phyloP scores from a whole-genome alignment of 2,113 vertebrate species.

The Macrotis lagotis region DNA sequence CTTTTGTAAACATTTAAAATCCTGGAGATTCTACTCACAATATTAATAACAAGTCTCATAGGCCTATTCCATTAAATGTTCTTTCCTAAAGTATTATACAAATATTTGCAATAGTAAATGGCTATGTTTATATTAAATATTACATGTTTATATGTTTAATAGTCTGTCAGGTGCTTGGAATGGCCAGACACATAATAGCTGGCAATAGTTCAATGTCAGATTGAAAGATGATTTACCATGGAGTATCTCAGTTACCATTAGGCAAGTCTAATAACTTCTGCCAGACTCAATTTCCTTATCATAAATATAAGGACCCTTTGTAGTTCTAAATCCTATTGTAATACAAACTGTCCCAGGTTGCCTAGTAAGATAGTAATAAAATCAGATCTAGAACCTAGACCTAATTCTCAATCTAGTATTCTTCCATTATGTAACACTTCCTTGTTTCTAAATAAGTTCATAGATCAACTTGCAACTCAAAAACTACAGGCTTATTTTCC shows the following conservation, averaged over 20 bases:
- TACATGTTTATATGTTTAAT: background rate
- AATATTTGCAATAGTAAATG: background rate
- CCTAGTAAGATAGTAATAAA: background rate
- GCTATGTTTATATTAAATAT: background rate
- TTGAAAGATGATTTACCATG: background rate
- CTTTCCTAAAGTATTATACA: background rate
- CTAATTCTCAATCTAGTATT: background rate
- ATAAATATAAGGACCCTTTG: background rate
- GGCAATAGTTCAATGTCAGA: background rate
- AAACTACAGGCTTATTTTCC: background rate
- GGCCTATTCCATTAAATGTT: background rate
- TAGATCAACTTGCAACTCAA: background rate
- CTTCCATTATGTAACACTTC: background rate
- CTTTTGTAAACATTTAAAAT: constrained; percentile 1
- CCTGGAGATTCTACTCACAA: background rate
- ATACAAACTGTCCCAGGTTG: background rate
- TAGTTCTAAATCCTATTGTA: background rate
- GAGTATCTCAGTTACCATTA: background rate
- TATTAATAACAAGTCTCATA: background rate
- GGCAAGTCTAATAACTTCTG: background rate
- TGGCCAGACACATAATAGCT: background rate
- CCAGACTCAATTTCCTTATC: background rate
- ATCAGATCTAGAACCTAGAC: background rate
- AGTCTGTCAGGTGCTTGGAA: background rate
- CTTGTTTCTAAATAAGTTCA: background rate